Percentiles rank a stretch among this genome's conserved stretches.
These are phyloP conservation scores for Sebastes paucispinis DNA, from an alignment of 2,797 vertebrate genomes.

Conservation along the genomic window DNA sequence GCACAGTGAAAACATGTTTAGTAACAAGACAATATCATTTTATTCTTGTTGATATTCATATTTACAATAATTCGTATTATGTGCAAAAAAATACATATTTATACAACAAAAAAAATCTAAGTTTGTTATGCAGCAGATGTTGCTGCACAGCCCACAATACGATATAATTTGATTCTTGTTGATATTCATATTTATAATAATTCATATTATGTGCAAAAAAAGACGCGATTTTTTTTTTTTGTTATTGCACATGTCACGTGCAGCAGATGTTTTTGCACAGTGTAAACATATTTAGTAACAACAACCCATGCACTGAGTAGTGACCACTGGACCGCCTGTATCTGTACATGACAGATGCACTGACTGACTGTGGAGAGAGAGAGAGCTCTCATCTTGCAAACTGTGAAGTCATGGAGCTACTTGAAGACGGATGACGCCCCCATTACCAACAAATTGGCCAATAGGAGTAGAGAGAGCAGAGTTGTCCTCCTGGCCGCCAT, in stretches of 20 bases:
- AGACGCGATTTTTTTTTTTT: neutral
- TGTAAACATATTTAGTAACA: too few species aligned
- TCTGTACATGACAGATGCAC: too few species aligned
- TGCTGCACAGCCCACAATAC: too few species aligned
- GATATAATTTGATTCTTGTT: too few species aligned
- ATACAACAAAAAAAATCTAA: too few species aligned
- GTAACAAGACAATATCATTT: too few species aligned
- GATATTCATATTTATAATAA: too few species aligned
- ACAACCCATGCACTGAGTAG: too few species aligned
- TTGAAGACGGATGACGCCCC: slow-evolving; percentile 77
- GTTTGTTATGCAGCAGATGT: too few species aligned
- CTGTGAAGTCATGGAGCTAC: slow-evolving; percentile 82
- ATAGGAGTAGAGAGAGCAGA: slow-evolving; percentile 86
- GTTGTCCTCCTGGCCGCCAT: slow-evolving; percentile 98
- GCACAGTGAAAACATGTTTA: too few species aligned
- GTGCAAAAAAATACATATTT: neutral
- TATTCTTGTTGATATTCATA: neutral
- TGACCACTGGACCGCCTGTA: slow-evolving; percentile 19
- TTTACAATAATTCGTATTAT: neutral
- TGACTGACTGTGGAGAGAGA: neutral
- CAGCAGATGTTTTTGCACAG: too few species aligned
- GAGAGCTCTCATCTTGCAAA: slow-evolving; percentile 77
- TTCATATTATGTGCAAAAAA: neutral
- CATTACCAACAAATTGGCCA: slow-evolving; percentile 85
- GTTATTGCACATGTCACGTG: too few species aligned